A percentile compares a stretch with the other conserved stretches of the same genome.
phyloP scores from a whole-genome alignment of 2,888 invertebrate species.

The Lysandra coridon region DNA sequence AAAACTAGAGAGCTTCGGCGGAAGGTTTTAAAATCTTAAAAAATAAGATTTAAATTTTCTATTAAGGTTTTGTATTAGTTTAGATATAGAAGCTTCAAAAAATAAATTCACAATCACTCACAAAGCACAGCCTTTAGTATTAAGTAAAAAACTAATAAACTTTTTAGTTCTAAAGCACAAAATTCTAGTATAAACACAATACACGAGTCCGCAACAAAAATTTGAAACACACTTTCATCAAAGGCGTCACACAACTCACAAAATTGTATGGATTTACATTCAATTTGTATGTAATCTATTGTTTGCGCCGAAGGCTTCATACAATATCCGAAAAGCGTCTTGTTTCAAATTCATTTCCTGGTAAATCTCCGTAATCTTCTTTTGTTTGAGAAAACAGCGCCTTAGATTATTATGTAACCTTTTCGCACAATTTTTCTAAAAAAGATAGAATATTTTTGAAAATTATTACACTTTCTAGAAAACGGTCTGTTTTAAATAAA shows the following conservation, averaged over 20 bases:
- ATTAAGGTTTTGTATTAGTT: background rate
- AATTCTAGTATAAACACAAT: too few species aligned
- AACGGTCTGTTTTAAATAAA: background rate
- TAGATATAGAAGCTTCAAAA: background rate
- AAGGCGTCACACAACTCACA: background rate
- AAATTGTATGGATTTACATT: slow-evolving; percentile 6
- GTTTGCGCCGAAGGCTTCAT: background rate
- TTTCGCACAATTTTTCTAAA: background rate
- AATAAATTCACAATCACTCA: background rate
- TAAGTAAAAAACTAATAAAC: background rate
- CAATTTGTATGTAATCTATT: background rate
- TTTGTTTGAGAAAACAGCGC: background rate
- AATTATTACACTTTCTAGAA: background rate
- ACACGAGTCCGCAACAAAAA: background rate
- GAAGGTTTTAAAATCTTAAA: background rate
- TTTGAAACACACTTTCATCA: background rate
- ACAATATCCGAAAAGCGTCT: background rate
- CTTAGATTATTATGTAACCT: background rate
- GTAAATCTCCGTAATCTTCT: background rate
- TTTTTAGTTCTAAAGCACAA: background rate
- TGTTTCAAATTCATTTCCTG: background rate
- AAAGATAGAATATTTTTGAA: background rate
- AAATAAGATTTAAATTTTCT: background rate
- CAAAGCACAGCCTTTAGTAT: background rate
- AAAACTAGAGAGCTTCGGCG: background rate